phyloP scores from a whole-genome alignment of 2,888 invertebrate species.

The Patella depressa region DNA sequence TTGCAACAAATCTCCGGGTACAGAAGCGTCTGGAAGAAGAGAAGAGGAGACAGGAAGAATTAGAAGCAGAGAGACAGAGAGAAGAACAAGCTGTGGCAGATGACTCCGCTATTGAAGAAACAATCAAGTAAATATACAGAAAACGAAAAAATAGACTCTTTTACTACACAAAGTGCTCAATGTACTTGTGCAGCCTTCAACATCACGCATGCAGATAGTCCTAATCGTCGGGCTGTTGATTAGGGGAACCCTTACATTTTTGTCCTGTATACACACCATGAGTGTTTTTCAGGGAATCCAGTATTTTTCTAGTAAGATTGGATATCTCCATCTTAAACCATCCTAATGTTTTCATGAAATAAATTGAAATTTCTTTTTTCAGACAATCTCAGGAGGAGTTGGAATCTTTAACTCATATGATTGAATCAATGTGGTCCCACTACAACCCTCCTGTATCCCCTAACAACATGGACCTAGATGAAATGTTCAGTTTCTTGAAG shows the following conservation, averaged over 20 bases:
- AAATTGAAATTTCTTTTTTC: conserved; percentile 13
- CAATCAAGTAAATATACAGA: conserved; percentile 52
- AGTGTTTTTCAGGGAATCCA: too few relatives aligned
- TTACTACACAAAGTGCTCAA: too few relatives aligned
- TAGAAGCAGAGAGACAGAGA: conserved; percentile 44
- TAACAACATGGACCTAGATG: conserved; percentile 60
- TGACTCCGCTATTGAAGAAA: conserved; percentile 54
- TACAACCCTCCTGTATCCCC: conserved; percentile 59
- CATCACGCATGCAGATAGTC: too few relatives aligned
- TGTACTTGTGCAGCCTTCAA: too few relatives aligned
- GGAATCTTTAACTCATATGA: conserved; percentile 59
- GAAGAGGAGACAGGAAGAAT: conserved; percentile 47
- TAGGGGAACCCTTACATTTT: too few relatives aligned
- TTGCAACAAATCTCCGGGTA: conserved; percentile 47
- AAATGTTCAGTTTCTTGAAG: conserved; percentile 63
- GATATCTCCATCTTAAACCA: too few relatives aligned
- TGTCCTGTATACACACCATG: too few relatives aligned
- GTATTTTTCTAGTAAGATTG: too few relatives aligned
- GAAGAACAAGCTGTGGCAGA: conserved; percentile 53
- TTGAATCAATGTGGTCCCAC: conserved; percentile 64
- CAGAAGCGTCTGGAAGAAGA: conserved; percentile 57
- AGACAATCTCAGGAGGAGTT: conserved; percentile 61
- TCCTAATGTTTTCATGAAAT: neutral
- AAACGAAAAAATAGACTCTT: neutral
- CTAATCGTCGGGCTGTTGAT: too few relatives aligned